These are phyloP conservation scores for Phodopus roborovskii DNA, from an alignment of 2,113 vertebrate genomes.

Conservation along the genomic window DNA sequence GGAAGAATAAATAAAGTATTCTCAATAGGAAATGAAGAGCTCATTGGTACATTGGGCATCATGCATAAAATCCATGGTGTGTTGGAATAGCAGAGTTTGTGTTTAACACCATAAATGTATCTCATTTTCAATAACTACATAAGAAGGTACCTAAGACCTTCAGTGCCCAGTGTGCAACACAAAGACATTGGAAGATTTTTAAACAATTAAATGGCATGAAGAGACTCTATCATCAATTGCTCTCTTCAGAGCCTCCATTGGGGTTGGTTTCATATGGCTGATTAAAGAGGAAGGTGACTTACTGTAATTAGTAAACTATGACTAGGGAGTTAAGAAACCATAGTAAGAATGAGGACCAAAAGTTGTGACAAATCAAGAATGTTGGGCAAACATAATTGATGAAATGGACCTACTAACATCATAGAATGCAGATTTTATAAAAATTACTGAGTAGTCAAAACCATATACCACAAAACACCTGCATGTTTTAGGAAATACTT, in stretches of 20 bases:
- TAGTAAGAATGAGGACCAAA: not conserved
- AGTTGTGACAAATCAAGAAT: not conserved
- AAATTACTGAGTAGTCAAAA: not conserved
- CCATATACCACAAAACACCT: not conserved
- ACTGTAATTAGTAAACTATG: not conserved
- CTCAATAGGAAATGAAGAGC: not conserved
- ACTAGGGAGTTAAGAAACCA: not conserved
- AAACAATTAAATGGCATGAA: constrained; percentile 14
- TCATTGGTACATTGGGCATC: not conserved
- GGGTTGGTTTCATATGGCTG: not conserved
- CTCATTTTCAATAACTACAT: not conserved
- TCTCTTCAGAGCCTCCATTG: not conserved
- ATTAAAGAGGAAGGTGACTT: constrained; percentile 19
- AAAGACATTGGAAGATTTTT: not conserved
- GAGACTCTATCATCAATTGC: not conserved
- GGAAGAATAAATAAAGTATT: not conserved
- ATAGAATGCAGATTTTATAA: not conserved
- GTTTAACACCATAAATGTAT: not conserved
- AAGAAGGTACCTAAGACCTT: not conserved
- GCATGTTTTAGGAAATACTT: not conserved
- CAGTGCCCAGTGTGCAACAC: not conserved
- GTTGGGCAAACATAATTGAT: not conserved
- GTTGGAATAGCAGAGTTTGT: not conserved
- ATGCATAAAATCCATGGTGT: not conserved
- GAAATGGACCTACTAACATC: not conserved